phyloP scores from a whole-genome alignment of 2,797 vertebrate genomes.

The Chrysocyon brachyurus region DNA sequence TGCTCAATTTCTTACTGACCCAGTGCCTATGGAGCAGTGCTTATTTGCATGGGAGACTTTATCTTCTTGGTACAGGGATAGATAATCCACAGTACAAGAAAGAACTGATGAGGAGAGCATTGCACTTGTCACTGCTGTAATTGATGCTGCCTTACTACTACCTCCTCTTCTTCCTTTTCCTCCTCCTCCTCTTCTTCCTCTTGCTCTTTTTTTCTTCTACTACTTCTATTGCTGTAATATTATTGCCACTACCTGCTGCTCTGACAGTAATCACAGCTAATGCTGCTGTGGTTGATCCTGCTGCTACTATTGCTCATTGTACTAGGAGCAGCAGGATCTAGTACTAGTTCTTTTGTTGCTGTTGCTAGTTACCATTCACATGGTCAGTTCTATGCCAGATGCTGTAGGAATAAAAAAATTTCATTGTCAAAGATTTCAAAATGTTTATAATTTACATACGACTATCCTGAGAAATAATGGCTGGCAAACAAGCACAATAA shows the following conservation, averaged over 20 bases:
- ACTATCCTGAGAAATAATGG: constrained; percentile 13
- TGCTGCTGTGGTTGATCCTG: neutral
- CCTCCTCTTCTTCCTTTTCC: no score
- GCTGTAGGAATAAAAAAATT: neutral
- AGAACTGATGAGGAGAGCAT: neutral
- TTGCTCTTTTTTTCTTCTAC: neutral
- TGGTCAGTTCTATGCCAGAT: neutral
- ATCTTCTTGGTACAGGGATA: neutral
- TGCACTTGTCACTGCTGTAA: neutral
- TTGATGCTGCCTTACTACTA: neutral
- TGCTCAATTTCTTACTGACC: constrained; percentile 6
- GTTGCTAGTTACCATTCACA: neutral
- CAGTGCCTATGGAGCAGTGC: neutral
- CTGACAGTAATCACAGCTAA: neutral
- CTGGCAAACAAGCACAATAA: neutral
- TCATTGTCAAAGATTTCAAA: constrained; percentile 3
- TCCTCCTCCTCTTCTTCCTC: no score
- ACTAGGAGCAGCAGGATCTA: neutral
- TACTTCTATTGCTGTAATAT: neutral
- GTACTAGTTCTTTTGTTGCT: neutral
- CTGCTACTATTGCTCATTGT: neutral
- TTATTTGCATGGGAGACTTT: constrained; percentile 3
- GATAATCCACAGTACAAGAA: neutral
- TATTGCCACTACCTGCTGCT: neutral
- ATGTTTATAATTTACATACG: neutral